Base-by-base conservation (phyloP, 2,797 vertebrate species). In the Poeciliopsis infans region DNA sequence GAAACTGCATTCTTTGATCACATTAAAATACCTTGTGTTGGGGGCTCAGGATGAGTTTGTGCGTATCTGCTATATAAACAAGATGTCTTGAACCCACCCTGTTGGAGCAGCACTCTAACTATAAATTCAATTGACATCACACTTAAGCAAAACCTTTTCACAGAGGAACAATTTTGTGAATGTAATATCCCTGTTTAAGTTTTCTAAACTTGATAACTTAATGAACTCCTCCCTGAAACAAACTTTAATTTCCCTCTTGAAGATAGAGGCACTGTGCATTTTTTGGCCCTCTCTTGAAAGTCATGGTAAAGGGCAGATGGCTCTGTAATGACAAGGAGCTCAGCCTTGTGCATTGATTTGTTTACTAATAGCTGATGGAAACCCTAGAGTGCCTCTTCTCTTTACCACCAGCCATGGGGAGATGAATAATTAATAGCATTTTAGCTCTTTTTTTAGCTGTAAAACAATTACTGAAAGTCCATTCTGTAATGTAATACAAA, bases 361-460 rank as follows among this genome's bases (percentile, higher is more conserved):
- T 96, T 96, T 96, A 95, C 95, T 96, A 95, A 95, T 95, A 96
- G 95, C 93, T 91, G 92, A 93, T 94, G 95, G 94, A 95, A 95
- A 94, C 93, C 89, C 85, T 86, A 95, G 94, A 95, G 93, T 74
- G 78, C 92, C 88, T 95, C 93, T 96, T 92, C 86, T 93, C 90
- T 95, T 93, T 95, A 93, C 94, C 92, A 91, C 91, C 89, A 94
- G 93, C 91, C 89, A 87, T 86, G 78, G 89, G 83, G 86, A 93
- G 90, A 95, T 96, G 94, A 95, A 95, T 96, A 96, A 96, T 96
- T 95, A 94, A 96, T 95, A 93, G 83, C 75, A 91, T 95, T 93
- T 95, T 93, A 94, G 92, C 93, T 94, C 88, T 92, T 94, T 94
- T 93, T 96, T 93, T 92, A 91, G 92, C 92, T 93, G 91, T 94